A percentile compares a stretch with the other conserved stretches of the same genome.
phyloP scores from a whole-genome alignment of 2,797 vertebrate species.

The Scomberomorus guttatus region DNA sequence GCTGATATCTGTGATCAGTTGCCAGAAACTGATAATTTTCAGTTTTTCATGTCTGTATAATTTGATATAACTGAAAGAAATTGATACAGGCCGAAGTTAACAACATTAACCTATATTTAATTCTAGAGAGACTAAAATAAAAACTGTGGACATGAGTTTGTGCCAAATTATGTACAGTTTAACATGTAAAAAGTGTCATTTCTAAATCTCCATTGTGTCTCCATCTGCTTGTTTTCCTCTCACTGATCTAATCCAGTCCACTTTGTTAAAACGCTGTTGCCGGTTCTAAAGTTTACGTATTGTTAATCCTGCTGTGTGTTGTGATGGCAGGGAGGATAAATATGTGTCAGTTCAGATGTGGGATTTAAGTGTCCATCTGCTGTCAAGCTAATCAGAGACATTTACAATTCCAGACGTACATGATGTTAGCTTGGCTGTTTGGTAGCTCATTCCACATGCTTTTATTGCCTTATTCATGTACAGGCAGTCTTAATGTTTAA shows the following conservation, averaged over 20 bases:
- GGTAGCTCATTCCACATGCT: no score
- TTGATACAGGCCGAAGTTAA: neutral
- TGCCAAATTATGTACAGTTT: neutral
- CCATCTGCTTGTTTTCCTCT: slow-evolving; percentile 12
- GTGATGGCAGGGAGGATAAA: neutral
- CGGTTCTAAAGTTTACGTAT: neutral
- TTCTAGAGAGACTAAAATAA: neutral
- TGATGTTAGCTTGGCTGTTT: neutral
- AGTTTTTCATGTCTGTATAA: no score
- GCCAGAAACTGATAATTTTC: neutral
- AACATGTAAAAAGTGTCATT: neutral
- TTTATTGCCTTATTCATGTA: neutral
- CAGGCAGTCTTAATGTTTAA: neutral
- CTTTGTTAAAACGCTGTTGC: neutral
- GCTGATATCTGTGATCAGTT: neutral
- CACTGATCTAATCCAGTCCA: neutral
- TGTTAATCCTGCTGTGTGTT: neutral
- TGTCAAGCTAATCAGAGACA: neutral
- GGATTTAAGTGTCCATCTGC: neutral
- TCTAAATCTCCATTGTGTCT: neutral
- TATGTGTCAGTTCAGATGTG: neutral
- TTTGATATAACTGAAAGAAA: neutral
- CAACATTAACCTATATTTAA: no score
- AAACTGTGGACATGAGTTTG: no score
- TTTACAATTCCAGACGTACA: neutral